Base-by-base conservation (phyloP, 1,140 invertebrate genomes). In the Caenorhabditis remanei region DNA sequence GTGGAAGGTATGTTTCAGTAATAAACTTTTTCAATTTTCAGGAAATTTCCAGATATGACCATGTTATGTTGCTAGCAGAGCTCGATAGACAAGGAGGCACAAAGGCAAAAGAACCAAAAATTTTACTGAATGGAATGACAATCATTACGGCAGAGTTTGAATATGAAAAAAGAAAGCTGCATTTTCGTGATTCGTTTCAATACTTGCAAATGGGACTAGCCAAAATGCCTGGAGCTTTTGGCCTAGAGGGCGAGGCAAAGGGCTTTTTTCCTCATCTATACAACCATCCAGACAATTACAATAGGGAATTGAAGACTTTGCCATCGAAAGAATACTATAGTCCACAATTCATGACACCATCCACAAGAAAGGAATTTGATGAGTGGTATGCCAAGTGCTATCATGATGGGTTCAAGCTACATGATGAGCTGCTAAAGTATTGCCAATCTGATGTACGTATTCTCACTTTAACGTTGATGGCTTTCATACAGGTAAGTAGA, bases 391-490 rank as follows among this genome's bases (percentile, higher is more conserved):
- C 6, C 1, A 24, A 63, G 14, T 16, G 19, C 14, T 63, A 63
- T 40, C 8, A 63, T 5, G 19, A 24, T 32, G 24, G 24, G 8
- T 63, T 63, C 14, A 40, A 63, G 9, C 61, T 63, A 5, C 61
- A 63, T 40, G 21, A 24, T 63, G 61, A 63, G 61, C 21, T 63
- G 24, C 9, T 32, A 40, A 63, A 63, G 61, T 63, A 63, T 63
- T 63, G 61, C 24, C 61, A 13, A 8, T 63, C 61, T 5, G 61
- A 63, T 40, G 61, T 63, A 9, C 21, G 61, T 5, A 63, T 63
- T 11, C 24, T 63, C 8, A 40, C 32, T 8, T 14, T 63, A 8
- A 40, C 61, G 9, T 11, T 63, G 21, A 19, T 63, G 7, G 9
- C 21, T 4, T 63, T 63, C 24, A 63, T 63, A 9, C 8, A 63